A percentile compares a stretch with the other conserved stretches of the same genome.
phyloP scores from a whole-genome alignment of 2,113 vertebrate species.

The Cairina moschata region DNA sequence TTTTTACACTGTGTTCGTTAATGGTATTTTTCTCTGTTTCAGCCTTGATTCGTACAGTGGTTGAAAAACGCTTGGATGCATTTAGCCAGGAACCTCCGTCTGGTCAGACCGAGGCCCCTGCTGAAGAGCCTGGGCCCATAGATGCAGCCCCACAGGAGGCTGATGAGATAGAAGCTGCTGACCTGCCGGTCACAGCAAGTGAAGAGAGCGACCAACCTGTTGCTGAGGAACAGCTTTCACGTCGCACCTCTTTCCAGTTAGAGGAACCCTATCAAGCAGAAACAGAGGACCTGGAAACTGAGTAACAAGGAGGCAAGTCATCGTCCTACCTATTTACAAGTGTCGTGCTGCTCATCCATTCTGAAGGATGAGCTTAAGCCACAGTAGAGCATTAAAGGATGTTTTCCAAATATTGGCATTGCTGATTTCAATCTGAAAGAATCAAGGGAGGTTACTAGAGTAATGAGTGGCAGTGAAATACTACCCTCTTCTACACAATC shows the following conservation, averaged over 20 bases:
- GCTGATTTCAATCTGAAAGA: background rate
- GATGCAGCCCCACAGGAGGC: background rate
- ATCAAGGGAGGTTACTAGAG: background rate
- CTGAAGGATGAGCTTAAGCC: background rate
- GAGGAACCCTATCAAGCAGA: background rate
- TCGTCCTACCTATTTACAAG: background rate
- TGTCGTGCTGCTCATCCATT: background rate
- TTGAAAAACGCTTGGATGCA: slow-evolving; percentile 66
- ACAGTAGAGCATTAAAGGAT: background rate
- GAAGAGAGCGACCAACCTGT: background rate
- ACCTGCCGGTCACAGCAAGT: background rate
- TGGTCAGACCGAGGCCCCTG: background rate
- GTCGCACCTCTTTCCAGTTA: background rate
- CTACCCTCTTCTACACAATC: background rate
- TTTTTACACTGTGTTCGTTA: background rate
- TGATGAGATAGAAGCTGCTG: background rate
- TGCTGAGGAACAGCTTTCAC: background rate
- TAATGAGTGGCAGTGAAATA: background rate
- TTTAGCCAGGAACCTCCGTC: background rate
- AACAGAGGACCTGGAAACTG: background rate
- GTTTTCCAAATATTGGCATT: background rate
- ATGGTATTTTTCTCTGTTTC: slow-evolving; percentile 47
- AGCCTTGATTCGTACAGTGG: slow-evolving; percentile 85
- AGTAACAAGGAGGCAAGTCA: background rate
- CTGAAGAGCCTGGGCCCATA: background rate